Conservation (phyloP, 2,797 vertebrate genomes). For the Kryptopterus vitreolus region DNA sequence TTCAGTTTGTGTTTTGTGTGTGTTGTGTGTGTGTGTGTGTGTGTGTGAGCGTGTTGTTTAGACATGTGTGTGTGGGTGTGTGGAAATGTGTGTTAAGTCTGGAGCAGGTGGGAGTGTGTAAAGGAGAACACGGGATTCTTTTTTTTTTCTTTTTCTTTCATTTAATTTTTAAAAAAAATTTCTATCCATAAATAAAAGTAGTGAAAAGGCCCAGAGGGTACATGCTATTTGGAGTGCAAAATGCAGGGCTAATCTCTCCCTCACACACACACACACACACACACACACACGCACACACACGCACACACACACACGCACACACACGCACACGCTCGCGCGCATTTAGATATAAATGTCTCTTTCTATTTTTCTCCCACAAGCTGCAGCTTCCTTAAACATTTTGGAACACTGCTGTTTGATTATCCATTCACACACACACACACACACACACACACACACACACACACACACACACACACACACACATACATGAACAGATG, state of each 20-base stretch:
- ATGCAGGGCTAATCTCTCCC: conserved; percentile 35
- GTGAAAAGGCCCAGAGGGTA: conserved; percentile 26
- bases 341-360: background rate
- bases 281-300: conserved; percentile 13
- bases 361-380: background rate
- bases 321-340: background rate
- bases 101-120: conserved; percentile 66
- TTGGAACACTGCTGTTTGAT: conserved; percentile 30
- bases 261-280: background rate
- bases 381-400: conserved; percentile 9
- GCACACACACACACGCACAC: background rate
- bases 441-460: conserved; percentile 19
- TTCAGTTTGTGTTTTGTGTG: conserved; percentile 63
- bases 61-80: conserved; percentile 52
- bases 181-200: conserved; percentile 35
- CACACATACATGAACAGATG: conserved; percentile 70
- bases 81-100: conserved; percentile 67
- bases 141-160: conserved; percentile 22
- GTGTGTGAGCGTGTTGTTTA: conserved; percentile 40
- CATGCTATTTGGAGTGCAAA: conserved; percentile 32
- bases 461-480: conserved; percentile 46
- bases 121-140: conserved; percentile 66
- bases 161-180: conserved; percentile 37
- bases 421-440: conserved; percentile 11
- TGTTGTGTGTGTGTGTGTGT: background rate